Percentiles rank a stretch among this genome's conserved stretches.
Conservation (phyloP, 2,797 vertebrate species). For the Diplodus puntazzo region DNA sequence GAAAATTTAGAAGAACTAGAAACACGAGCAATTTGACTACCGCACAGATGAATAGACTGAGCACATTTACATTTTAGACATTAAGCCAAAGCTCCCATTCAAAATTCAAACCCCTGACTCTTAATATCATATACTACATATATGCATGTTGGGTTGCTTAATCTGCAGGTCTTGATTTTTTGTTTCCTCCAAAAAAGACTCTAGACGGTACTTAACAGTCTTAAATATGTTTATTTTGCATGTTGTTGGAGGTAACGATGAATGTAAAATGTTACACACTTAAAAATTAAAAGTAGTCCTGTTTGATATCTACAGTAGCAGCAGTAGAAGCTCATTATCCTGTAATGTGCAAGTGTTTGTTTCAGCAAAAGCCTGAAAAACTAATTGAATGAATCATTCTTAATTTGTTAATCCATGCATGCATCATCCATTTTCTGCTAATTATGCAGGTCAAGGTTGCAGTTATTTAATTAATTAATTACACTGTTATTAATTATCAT, state of each 20-base stretch:
- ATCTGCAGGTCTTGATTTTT: not conserved
- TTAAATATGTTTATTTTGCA: not conserved
- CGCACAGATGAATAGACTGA: constrained; percentile 25
- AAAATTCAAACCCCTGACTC: constrained; percentile 12
- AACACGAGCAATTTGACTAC: constrained; percentile 7
- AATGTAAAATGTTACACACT: not conserved
- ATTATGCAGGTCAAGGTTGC: not conserved
- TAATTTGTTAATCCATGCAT: not conserved
- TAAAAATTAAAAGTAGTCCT: not conserved
- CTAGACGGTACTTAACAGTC: not conserved
- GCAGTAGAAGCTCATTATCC: not conserved
- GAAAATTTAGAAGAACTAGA: not conserved
- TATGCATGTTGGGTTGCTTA: constrained; percentile 2
- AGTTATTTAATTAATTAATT: not conserved
- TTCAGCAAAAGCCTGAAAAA: not conserved
- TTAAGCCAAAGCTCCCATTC: constrained; percentile 20
- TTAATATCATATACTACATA: constrained; percentile 4
- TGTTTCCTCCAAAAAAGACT: not conserved
- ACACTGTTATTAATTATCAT: not conserved
- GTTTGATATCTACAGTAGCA: not conserved
- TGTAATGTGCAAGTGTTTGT: not conserved
- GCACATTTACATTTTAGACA: constrained; percentile 46
- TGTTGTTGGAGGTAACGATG: not conserved
- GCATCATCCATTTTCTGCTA: not conserved
- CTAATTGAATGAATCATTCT: not conserved